A percentile compares a stretch with the other conserved stretches of the same genome.
Evolutionary conservation across 2,888 invertebrate species (phyloP).

Genomic region (Gari tellinella): DNA sequence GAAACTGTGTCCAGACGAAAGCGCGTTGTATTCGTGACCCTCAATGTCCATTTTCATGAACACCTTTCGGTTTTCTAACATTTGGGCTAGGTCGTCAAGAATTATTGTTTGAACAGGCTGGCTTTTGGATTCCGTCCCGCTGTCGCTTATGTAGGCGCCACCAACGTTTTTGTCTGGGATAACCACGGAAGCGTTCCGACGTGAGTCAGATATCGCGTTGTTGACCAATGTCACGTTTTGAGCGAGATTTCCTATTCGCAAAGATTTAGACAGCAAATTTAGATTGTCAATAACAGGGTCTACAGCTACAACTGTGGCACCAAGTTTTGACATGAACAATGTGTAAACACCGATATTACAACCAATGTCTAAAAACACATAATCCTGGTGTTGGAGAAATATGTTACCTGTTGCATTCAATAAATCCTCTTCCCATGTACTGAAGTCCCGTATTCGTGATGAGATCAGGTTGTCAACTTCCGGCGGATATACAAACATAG

Average conservation of each 20-base stretch:
- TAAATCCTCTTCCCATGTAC: slow-evolving; percentile 69
- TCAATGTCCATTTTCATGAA: slow-evolving; percentile 78
- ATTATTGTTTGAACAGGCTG: slow-evolving; percentile 58
- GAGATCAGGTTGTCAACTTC: slow-evolving; percentile 66
- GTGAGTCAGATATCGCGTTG: slow-evolving; percentile 69
- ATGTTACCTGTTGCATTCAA: slow-evolving; percentile 56
- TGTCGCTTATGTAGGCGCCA: slow-evolving; percentile 62
- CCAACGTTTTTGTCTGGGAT: slow-evolving; percentile 66
- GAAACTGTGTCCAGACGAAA: slow-evolving; percentile 62
- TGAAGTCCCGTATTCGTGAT: slow-evolving; percentile 53
- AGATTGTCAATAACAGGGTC: slow-evolving; percentile 60
- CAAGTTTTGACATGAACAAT: slow-evolving; percentile 62
- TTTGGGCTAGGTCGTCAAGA: slow-evolving; percentile 65
- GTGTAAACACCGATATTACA: slow-evolving; percentile 71
- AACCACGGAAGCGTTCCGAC: slow-evolving; percentile 48
- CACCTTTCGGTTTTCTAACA: slow-evolving; percentile 53
- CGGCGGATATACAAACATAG: slow-evolving; percentile 62
- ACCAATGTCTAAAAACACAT: slow-evolving; percentile 65
- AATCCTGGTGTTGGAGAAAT: slow-evolving; percentile 34
- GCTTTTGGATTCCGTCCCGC: slow-evolving; percentile 1
- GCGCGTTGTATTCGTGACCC: slow-evolving; percentile 67
- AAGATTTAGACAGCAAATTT: slow-evolving; percentile 53
- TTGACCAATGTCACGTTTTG: slow-evolving; percentile 60
- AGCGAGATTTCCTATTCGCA: slow-evolving; percentile 35
- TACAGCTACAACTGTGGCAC: slow-evolving; percentile 59